Evolutionary conservation across 2,113 vertebrate genomes (phyloP).

Genomic region (Bos javanicus): DNA sequence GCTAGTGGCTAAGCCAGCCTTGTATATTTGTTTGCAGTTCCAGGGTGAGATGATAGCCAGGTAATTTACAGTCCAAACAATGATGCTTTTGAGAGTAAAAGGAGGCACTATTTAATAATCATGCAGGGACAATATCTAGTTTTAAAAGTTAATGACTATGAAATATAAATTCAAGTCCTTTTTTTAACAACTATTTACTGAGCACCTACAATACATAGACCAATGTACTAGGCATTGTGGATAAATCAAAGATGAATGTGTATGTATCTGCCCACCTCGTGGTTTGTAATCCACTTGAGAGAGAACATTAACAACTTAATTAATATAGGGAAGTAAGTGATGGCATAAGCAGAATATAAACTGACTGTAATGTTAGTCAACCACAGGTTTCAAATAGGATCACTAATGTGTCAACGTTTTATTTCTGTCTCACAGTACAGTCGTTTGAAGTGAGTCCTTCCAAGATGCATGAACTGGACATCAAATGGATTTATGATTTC

Average conservation of each 20-base stretch:
- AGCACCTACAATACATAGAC: neutral
- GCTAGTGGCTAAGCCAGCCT: neutral
- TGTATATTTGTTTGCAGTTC: neutral
- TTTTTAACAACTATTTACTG: neutral
- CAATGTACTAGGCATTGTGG: neutral
- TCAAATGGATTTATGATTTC: neutral
- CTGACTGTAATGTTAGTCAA: neutral
- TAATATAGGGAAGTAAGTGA: neutral
- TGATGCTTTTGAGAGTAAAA: neutral
- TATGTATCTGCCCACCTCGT: neutral
- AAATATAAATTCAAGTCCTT: neutral
- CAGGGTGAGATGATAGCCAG: neutral
- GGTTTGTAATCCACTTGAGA: neutral
- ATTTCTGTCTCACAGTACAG: neutral
- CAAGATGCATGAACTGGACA: neutral
- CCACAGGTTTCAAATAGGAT: neutral
- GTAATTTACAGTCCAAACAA: neutral
- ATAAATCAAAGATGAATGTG: neutral
- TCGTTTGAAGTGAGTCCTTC: neutral
- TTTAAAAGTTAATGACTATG: neutral
- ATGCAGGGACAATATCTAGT: neutral
- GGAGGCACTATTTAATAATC: neutral
- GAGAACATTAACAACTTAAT: neutral
- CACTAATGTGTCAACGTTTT: neutral
- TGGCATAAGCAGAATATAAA: neutral